Evolutionary conservation across 2,888 invertebrate genomes (phyloP).

Genomic region (Tetramorium bicarinatum): DNA sequence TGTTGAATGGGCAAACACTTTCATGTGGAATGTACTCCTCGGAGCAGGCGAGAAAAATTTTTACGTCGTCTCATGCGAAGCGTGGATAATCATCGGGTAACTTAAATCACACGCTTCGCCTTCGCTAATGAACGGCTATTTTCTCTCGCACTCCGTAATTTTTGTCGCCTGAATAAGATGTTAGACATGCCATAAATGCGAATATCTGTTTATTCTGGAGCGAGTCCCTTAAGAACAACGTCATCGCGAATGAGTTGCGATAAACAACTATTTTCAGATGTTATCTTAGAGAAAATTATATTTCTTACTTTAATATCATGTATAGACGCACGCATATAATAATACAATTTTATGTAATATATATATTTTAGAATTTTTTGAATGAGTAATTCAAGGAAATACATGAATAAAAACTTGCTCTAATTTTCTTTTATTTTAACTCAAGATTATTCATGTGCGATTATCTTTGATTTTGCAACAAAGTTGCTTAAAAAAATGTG

Average conservation of each 20-base stretch:
- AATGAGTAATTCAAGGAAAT: background rate
- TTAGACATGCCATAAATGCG: slow-evolving; percentile 29
- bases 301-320: background rate
- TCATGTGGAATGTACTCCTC: background rate
- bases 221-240: background rate
- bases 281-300: background rate
- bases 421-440: background rate
- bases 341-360: background rate
- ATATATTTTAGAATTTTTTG: background rate
- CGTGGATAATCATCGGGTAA: slow-evolving; percentile 33
- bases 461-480: background rate
- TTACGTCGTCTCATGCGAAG: background rate
- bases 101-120: slow-evolving; percentile 29
- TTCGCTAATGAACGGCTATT: slow-evolving; percentile 35
- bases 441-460: background rate
- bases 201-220: slow-evolving; percentile 27
- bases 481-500: background rate
- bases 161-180: slow-evolving; percentile 21
- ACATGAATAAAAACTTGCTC: background rate
- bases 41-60: slow-evolving; percentile 49
- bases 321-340: background rate
- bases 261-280: background rate
- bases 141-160: slow-evolving; percentile 24
- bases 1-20: slow-evolving; percentile 7
- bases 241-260: background rate